These are phyloP conservation scores for Drosophila engyochracea DNA, from an alignment of 2,888 invertebrate genomes.

Conservation along the genomic window DNA sequence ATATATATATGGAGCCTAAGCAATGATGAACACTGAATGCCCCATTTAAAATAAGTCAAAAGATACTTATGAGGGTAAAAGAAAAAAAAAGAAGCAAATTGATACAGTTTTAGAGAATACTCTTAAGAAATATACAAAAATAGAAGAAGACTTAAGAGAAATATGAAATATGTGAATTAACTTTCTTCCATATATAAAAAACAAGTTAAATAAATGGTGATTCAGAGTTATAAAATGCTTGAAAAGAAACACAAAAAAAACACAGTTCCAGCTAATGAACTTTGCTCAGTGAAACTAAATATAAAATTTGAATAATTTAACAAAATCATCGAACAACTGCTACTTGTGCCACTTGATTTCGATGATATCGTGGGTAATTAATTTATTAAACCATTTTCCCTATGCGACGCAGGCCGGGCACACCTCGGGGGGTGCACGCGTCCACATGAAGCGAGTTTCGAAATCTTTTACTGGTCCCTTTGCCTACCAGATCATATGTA, in stretches of 20 bases:
- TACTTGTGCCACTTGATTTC: conserved; percentile 56
- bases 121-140: neutral
- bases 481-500: conserved; percentile 18
- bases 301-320: conserved; percentile 16
- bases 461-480: conserved; percentile 37
- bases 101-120: neutral
- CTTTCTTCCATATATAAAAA: neutral
- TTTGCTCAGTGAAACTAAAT: conserved; percentile 28
- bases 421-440: conserved; percentile 33
- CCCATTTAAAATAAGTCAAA: conserved; percentile 1
- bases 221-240: neutral
- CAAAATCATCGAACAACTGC: conserved; percentile 13
- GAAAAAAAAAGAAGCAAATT: neutral
- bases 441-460: conserved; percentile 18
- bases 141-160: neutral
- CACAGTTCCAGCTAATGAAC: conserved; percentile 29
- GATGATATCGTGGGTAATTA: conserved; percentile 58
- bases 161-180: neutral
- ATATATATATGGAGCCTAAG: neutral
- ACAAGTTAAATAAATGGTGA: neutral
- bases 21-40: conserved; percentile 19
- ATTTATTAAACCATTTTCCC: conserved; percentile 66
- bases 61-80: neutral
- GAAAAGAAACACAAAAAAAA: neutral
- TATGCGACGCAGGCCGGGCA: conserved; percentile 32